Evolutionary conservation across 2,113 vertebrate species (phyloP).

Genomic region (Balaenoptera acutorostrata): DNA sequence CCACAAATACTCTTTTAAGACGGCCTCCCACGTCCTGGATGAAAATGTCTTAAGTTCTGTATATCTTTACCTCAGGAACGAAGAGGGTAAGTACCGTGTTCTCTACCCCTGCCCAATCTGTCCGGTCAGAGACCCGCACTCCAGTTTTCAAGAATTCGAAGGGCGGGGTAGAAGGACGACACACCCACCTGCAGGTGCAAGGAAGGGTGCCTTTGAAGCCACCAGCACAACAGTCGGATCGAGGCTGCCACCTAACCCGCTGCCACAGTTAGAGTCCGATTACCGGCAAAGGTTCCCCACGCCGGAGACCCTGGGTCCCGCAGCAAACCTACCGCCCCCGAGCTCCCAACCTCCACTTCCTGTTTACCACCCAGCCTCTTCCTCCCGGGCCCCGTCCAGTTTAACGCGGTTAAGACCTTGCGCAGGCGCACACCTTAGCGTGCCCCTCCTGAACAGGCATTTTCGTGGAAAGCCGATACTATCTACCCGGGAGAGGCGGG

Average conservation of each 20-base stretch:
- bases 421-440: background rate
- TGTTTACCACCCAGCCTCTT: conserved; percentile 41
- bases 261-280: background rate
- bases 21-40: background rate
- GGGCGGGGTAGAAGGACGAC: background rate
- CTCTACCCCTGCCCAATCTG: background rate
- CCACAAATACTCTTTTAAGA: background rate
- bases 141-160: background rate
- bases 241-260: background rate
- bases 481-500: background rate
- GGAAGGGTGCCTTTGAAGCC: background rate
- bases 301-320: background rate
- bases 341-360: background rate
- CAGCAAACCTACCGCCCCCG: background rate
- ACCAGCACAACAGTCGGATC: accelerated
- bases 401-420: background rate
- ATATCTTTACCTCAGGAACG: background rate
- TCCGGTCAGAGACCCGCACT: accelerated
- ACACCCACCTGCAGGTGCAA: background rate
- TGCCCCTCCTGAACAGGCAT: background rate
- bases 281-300: background rate
- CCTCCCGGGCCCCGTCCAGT: background rate
- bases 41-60: background rate
- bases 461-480: background rate
- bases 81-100: background rate